These are phyloP conservation scores for Patella ulyssiponensis DNA, from an alignment of 2,888 invertebrate species.

Conservation along the genomic window DNA sequence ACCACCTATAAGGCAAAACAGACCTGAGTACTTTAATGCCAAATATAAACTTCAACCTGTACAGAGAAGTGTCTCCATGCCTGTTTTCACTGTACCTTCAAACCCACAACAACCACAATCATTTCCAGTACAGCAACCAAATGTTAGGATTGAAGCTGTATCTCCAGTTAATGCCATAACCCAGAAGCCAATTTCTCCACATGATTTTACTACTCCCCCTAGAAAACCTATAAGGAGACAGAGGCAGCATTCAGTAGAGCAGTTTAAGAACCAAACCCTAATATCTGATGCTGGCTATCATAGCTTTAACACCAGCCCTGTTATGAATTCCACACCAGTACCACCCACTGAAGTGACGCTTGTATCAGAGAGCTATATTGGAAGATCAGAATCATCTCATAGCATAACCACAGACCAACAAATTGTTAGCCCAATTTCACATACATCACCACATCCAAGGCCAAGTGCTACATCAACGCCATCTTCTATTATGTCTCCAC, in stretches of 20 bases:
- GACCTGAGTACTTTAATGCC: slow-evolving; percentile 18
- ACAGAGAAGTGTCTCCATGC: slow-evolving; percentile 32
- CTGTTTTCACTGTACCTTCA: slow-evolving; percentile 21
- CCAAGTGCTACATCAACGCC: slow-evolving; percentile 37
- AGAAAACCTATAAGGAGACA: slow-evolving; percentile 29
- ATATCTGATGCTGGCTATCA: slow-evolving; percentile 59
- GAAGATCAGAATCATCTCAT: slow-evolving; percentile 37
- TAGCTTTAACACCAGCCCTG: slow-evolving; percentile 54
- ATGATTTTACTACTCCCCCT: slow-evolving; percentile 30
- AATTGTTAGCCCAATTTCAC: slow-evolving; percentile 22
- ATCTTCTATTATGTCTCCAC: slow-evolving; percentile 52
- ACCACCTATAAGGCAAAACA: slow-evolving; percentile 28
- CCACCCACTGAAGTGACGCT: neutral
- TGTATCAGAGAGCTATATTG: neutral
- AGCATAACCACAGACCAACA: slow-evolving; percentile 35
- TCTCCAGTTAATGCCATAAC: slow-evolving; percentile 14
- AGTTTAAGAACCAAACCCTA: slow-evolving; percentile 38
- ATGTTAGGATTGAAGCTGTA: neutral
- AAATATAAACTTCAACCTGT: slow-evolving; percentile 21
- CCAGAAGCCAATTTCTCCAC: neutral
- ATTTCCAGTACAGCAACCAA: neutral
- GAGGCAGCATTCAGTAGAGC: slow-evolving; percentile 34
- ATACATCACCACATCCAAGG: slow-evolving; percentile 26
- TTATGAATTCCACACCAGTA: slow-evolving; percentile 41
- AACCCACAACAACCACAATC: neutral